Conservation (phyloP, 2,888 invertebrate genomes). For the Euplexia lucipara region DNA sequence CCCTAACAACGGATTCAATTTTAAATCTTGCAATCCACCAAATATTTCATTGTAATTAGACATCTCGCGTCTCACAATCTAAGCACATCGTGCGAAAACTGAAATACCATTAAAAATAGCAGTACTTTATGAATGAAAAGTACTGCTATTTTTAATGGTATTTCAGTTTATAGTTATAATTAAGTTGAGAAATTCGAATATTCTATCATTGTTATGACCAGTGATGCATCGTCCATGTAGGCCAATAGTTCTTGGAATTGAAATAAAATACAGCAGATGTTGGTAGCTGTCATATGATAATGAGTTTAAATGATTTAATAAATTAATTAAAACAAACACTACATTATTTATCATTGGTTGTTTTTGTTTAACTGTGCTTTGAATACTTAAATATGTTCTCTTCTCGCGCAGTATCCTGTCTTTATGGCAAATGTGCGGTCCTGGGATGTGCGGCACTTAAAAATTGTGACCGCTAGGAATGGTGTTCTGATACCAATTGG, state of each 20-base stretch:
- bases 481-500: no score
- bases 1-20: neutral
- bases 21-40: neutral
- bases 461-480: no score
- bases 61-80: neutral
- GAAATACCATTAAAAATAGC: slow-evolving; percentile 21
- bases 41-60: neutral
- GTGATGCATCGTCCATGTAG: slow-evolving; percentile 18
- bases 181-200: slow-evolving; percentile 20
- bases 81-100: slow-evolving; percentile 30
- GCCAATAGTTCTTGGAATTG: slow-evolving; percentile 47
- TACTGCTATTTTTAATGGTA: no score
- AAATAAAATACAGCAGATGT: slow-evolving; percentile 34
- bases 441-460: no score
- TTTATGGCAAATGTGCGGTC: no score
- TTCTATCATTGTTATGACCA: slow-evolving; percentile 27
- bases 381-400: neutral
- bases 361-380: neutral
- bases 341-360: slow-evolving; percentile 6
- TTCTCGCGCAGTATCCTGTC: no score
- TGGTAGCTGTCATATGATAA: slow-evolving; percentile 23
- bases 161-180: slow-evolving; percentile 36
- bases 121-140: no score
- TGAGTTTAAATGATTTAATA: slow-evolving; percentile 7
- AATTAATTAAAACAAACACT: neutral